Evolutionary conservation across 2,113 vertebrate species (phyloP).

Genomic region (Eublepharis macularius): DNA sequence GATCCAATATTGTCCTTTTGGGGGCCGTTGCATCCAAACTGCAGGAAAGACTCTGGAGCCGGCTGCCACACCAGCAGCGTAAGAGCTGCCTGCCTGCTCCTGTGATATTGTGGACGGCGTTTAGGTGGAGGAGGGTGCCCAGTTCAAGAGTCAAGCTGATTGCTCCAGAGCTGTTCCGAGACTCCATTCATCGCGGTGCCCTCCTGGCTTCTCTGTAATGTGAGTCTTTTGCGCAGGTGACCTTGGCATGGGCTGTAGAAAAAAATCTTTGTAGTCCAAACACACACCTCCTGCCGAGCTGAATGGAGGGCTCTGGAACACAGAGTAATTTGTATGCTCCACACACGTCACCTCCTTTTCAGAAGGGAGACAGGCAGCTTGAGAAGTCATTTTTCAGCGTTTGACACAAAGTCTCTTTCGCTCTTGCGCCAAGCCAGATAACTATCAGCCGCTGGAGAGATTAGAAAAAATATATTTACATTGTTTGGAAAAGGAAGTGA

Average conservation of each 20-base stretch:
- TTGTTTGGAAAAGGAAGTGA: conserved; percentile 41
- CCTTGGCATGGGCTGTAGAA: conserved; percentile 65
- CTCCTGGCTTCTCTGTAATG: neutral
- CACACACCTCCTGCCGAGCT: conserved; percentile 37
- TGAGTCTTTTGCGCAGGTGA: conserved; percentile 40
- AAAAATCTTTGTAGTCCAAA: conserved; percentile 64
- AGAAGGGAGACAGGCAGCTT: conserved; percentile 67
- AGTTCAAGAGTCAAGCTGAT: neutral
- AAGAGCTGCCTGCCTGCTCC: too few relatives aligned
- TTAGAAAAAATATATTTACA: conserved; percentile 70
- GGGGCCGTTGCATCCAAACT: too few relatives aligned
- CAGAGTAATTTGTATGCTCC: conserved; percentile 70
- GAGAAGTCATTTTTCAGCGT: conserved; percentile 74
- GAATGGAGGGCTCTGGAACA: conserved; percentile 7
- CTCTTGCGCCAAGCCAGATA: conserved; percentile 67
- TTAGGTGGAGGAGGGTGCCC: neutral
- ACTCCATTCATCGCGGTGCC: neutral
- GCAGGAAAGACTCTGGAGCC: too few relatives aligned
- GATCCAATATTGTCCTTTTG: too few relatives aligned
- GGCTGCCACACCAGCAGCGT: too few relatives aligned
- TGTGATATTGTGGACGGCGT: neutral
- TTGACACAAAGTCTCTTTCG: conserved; percentile 75
- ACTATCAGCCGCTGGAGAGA: conserved; percentile 66
- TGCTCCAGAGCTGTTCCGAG: neutral
- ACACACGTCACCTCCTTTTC: conserved; percentile 59